Conservation (phyloP, 2,797 vertebrate genomes). For the Gymnothorax javanicus region DNA sequence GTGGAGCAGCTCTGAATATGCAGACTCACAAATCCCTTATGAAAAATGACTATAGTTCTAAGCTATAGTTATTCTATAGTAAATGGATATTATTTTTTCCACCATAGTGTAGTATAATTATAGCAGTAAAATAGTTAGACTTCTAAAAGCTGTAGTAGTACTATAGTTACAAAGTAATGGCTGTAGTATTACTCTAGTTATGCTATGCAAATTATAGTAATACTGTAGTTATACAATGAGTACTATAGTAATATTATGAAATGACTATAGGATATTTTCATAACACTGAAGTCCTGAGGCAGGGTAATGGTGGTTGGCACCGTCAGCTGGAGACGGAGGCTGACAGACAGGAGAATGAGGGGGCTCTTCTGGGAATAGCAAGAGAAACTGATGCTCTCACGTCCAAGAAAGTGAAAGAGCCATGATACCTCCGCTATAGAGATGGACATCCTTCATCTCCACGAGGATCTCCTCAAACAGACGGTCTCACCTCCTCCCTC, state of each 20-base stretch:
- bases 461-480: constrained; percentile 24
- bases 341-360: constrained; percentile 24
- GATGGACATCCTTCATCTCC: constrained; percentile 10
- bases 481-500: neutral
- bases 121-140: no score
- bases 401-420: constrained; percentile 32
- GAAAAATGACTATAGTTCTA: no score
- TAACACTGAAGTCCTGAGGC: neutral
- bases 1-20: neutral
- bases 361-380: constrained; percentile 29
- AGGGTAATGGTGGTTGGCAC: constrained; percentile 14
- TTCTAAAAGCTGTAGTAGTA: no score
- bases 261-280: no score
- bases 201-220: no score
- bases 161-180: no score
- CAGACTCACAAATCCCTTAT: neutral
- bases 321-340: neutral
- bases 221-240: no score
- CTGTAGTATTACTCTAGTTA: no score
- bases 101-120: no score
- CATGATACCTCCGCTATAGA: neutral
- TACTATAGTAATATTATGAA: no score
- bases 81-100: no score
- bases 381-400: constrained; percentile 15
- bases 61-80: no score